A percentile compares a stretch with the other conserved stretches of the same genome.
phyloP scores from a whole-genome alignment of 30 jellyfish, hydroid and myxozoan genomes.

The Phacellophora camtschatica region DNA sequence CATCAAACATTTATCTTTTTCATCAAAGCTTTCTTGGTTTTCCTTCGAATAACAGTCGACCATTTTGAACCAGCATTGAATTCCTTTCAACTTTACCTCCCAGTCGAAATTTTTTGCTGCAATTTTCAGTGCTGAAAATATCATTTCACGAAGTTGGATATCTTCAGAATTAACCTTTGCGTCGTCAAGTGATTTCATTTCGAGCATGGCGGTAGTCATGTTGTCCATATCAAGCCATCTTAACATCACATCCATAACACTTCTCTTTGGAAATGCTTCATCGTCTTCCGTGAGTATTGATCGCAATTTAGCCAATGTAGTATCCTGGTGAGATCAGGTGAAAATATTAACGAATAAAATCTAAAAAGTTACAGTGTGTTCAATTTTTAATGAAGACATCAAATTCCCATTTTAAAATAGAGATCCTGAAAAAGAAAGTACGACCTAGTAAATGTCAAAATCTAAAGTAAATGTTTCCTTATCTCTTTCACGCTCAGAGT shows the following conservation, averaged over 20 bases:
- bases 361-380: too few relatives aligned
- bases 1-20: neutral
- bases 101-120: constrained; percentile 47
- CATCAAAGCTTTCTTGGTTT: neutral
- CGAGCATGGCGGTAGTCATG: neutral
- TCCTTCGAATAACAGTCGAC: neutral
- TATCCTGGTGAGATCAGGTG: too few relatives aligned
- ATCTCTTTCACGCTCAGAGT: too few relatives aligned
- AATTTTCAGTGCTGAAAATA: neutral
- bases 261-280: constrained; percentile 58
- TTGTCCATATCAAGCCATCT: constrained; percentile 23
- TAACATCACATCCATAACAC: constrained; percentile 12
- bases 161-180: neutral
- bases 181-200: neutral
- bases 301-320: neutral
- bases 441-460: too few relatives aligned
- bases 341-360: too few relatives aligned
- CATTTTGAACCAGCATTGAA: constrained; percentile 45
- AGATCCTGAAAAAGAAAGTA: too few relatives aligned
- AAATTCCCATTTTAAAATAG: too few relatives aligned
- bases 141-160: neutral
- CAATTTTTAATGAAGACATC: too few relatives aligned
- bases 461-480: too few relatives aligned
- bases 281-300: constrained; percentile 7
- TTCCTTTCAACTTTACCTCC: constrained; percentile 60